Percentiles rank a stretch among this genome's conserved stretches.
Conservation (phyloP, 1,140 invertebrate species). For the Macrosteles quadrilineatus region DNA sequence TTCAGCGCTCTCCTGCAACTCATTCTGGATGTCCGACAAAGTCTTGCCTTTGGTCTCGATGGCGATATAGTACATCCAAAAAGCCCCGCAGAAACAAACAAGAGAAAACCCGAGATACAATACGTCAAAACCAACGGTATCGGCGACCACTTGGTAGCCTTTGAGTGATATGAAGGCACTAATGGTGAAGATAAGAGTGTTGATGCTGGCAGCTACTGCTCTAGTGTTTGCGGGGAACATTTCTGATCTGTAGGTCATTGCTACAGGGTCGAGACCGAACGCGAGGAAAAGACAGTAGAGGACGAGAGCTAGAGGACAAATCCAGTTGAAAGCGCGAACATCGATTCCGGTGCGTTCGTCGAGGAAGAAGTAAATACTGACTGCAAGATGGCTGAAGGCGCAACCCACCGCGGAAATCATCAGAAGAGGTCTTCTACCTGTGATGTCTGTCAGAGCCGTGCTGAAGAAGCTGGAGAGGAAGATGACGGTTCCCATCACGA, state of each 20-base stretch:
- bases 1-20: not conserved
- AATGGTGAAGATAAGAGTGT: conserved; percentile 34
- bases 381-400: conserved; percentile 30
- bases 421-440: conserved; percentile 52
- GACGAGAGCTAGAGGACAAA: conserved; percentile 20
- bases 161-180: conserved; percentile 36
- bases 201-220: conserved; percentile 33
- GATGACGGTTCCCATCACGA: conserved; percentile 40
- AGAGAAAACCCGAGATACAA: conserved; percentile 16
- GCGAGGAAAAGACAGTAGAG: conserved; percentile 24
- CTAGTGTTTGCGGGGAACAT: conserved; percentile 39
- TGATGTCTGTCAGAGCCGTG: conserved; percentile 51
- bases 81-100: not conserved
- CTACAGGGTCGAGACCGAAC: conserved; percentile 33
- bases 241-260: conserved; percentile 36
- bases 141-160: conserved; percentile 34
- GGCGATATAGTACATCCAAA: conserved; percentile 25
- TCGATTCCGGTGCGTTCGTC: not conserved
- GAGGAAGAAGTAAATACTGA: conserved; percentile 38
- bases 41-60: conserved; percentile 19
- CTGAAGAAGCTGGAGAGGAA: conserved; percentile 43
- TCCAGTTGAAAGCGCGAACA: not conserved
- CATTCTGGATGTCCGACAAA: conserved; percentile 12
- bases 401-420: conserved; percentile 47
- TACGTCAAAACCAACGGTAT: conserved; percentile 21